Evolutionary conservation across 2,113 vertebrate genomes (phyloP), one percentile per base, ranked within the genome.

Genomic region (Mesembrinibis cayennensis): DNA sequence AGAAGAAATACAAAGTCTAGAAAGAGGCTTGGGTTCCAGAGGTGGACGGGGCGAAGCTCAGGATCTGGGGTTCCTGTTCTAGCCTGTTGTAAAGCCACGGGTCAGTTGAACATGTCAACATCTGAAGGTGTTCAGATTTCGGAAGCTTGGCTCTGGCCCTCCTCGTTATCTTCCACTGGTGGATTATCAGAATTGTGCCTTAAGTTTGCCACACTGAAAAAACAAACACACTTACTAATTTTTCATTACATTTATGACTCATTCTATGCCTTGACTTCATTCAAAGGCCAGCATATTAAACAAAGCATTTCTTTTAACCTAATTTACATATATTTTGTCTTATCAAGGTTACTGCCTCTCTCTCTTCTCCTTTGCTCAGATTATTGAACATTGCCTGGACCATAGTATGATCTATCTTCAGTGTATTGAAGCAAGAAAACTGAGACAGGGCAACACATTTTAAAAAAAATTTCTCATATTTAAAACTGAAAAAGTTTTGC

Each of bases 381-480:
- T 47, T 44, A 42, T 6, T 71, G 42, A 94, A 38, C 18, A 3
- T 9, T 38, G 45, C 34, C 63, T 34, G 36, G n/a, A 30, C 17
- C n/a, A 20, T 4, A 45, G 34, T 2, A 17, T 0, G 0, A 83
- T 38, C 27, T n/a, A 13, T 21, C 32, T 25, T 67, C 1, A 1
- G n/a, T 0, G 2, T 40, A 44, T 0, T 40, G 49, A 63, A 84
- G 27, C 7, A 62, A 72, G 32, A 89, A 81, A 89, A 50, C 13
- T 21, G 13, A 20, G 34, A 42, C 13, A 70, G 6, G 26, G 12
- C 7, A 82, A 56, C 5, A 27, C 3, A 52, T 56, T 73, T 73
- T 6, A 16, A 36, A 63, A 65, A 50, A 66, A 38, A 44, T 13
- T 11, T 52, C 16, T 55, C 5, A 3, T 1, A 26, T 44, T 62